Percentiles rank a stretch among this genome's conserved stretches.
Evolutionary conservation across 2,797 vertebrate species (phyloP).

Genomic region (Cossypha caffra): DNA sequence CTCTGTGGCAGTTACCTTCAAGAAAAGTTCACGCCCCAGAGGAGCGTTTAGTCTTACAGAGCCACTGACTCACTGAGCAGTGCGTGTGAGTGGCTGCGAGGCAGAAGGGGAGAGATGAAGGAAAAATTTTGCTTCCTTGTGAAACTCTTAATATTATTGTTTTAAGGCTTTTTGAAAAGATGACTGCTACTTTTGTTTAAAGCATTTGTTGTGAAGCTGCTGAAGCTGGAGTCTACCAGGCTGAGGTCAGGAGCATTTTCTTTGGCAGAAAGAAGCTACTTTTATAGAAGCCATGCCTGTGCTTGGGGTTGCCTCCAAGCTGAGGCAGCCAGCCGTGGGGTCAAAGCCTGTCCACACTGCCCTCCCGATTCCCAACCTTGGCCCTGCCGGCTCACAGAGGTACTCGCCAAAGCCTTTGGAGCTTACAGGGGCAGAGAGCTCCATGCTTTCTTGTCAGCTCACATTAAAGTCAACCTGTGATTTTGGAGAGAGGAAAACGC

Average conservation of each 20-base stretch:
- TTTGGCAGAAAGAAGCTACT: conserved; percentile 75
- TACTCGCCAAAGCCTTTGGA: conserved; percentile 82
- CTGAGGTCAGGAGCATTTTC: conserved; percentile 81
- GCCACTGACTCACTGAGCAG: conserved; percentile 76
- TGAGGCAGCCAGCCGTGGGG: conserved; percentile 87
- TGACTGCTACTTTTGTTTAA: conserved; percentile 78
- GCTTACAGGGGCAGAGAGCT: conserved; percentile 74
- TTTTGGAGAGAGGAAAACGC: conserved; percentile 80
- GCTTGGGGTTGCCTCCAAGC: conserved; percentile 93
- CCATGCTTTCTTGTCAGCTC: conserved; percentile 85
- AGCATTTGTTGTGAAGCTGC: conserved; percentile 75
- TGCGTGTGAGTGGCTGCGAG: conserved; percentile 50
- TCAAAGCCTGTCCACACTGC: conserved; percentile 91
- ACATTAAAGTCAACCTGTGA: conserved; percentile 84
- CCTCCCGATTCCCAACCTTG: conserved; percentile 87
- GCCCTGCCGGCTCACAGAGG: conserved; percentile 75
- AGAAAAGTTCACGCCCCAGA: conserved; percentile 84
- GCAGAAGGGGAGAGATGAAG: conserved; percentile 74
- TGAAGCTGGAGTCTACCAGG: conserved; percentile 76
- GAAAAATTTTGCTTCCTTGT: conserved; percentile 60
- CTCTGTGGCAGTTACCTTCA: conserved; percentile 82
- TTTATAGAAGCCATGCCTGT: conserved; percentile 90
- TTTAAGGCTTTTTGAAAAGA: conserved; percentile 43
- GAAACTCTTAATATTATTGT: conserved; percentile 65
- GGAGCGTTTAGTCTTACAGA: conserved; percentile 85